Conservation (phyloP, 2,113 vertebrate genomes). For the Cardinalis cardinalis region DNA sequence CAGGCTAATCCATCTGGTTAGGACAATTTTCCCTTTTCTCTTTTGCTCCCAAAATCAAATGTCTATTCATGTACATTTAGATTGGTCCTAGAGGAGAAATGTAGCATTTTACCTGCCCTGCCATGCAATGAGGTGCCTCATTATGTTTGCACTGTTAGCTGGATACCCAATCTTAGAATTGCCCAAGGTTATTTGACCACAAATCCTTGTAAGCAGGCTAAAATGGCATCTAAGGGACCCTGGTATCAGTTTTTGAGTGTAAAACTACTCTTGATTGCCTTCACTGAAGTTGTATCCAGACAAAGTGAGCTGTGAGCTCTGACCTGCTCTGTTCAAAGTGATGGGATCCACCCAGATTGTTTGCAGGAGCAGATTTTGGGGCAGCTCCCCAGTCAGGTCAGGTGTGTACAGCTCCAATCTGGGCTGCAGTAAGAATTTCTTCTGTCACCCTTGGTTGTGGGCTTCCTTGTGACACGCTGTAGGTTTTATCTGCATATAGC, state of each 20-base stretch:
- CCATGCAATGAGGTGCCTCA: background rate
- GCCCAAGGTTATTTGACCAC: background rate
- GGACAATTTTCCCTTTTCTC: background rate
- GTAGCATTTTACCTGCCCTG: accelerated
- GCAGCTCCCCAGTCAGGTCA: background rate
- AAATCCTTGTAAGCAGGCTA: background rate
- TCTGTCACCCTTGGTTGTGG: background rate
- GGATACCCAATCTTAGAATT: background rate
- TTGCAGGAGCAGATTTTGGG: background rate
- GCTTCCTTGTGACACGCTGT: background rate
- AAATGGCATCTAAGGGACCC: background rate
- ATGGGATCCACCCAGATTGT: background rate
- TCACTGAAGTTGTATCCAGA: background rate
- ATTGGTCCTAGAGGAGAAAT: background rate
- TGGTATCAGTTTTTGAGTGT: background rate
- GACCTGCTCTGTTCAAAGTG: background rate
- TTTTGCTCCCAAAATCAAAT: background rate
- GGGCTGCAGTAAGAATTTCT: background rate
- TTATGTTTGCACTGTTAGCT: background rate
- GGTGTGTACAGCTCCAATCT: background rate
- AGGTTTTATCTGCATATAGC: background rate
- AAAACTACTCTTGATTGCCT: background rate
- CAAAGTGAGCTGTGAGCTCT: background rate
- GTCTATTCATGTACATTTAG: background rate
- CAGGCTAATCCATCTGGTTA: background rate